Base-by-base conservation (phyloP, 2,797 vertebrate genomes). In the Sorex maritimensis region DNA sequence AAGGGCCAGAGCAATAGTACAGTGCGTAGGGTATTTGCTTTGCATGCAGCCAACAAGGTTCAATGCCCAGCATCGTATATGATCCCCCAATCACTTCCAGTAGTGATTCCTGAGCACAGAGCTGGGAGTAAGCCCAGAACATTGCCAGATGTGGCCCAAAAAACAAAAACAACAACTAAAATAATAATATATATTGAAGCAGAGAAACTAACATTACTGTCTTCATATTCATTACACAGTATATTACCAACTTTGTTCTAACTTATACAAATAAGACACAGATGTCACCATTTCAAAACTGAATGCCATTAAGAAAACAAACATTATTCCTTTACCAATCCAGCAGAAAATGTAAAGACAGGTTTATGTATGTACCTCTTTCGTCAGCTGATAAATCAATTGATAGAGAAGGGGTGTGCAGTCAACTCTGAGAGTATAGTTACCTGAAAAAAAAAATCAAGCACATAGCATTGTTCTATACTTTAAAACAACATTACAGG, bases 371-470 rank as follows among this genome's bases (percentile, higher is more conserved):
- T 94, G 7, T 98, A 99, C 99, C 99, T 99, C 98, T 98, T 99
- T 99, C n/a, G 99, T 99, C 96, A 99, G 94, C 84, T 99, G 97
- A 94, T 99, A 99, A 17, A 99, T 99, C 94, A 99, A 73, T 10
- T 98, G 98, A 97, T 99, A 97, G 86, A 99, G 98, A 92, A 99
- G 99, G 0, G 99, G 99, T 2, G 99, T 99, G 95, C 99, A 99
- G 97, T 99, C 99, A 58, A 99, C 98, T 97, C 99, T 98, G 96
- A 99, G 97, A 0, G 99, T 99, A 97, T 99, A 99, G 98, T 99
- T 99, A 41, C 99, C 99, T 99, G 95, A 92, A 98, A 98, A 97
- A 97, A 97, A 97, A 97, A 92, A 44, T 55, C 52, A 55, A 55
- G 52, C 52, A 55, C 52, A 55, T 38, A 34, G 15, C 14, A 68